Evolutionary conservation across 2,888 invertebrate species (phyloP).

Genomic region (Drosophila anomelani): DNA sequence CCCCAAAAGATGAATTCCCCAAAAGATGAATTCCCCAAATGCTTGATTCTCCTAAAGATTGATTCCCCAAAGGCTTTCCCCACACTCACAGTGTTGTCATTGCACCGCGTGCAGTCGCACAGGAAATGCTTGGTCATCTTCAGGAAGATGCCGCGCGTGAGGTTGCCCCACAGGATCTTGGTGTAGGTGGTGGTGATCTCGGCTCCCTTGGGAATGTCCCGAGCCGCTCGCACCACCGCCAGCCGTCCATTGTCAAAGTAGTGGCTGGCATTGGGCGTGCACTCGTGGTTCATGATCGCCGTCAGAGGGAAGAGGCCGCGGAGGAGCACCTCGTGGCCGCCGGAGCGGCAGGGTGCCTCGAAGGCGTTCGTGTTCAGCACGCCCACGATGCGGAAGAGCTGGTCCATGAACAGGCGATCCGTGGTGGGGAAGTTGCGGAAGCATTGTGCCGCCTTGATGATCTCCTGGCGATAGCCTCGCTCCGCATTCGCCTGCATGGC

Average conservation of each 20-base stretch:
- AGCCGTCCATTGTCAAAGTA: conserved; percentile 87
- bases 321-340: conserved; percentile 84
- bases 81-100: conserved; percentile 88
- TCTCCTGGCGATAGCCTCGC: conserved; percentile 82
- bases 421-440: conserved; percentile 83
- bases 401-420: conserved; percentile 81
- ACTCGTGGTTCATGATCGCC: conserved; percentile 90
- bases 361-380: conserved; percentile 85
- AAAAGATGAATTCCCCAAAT: background rate
- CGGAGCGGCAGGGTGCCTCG: conserved; percentile 81
- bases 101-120: conserved; percentile 89
- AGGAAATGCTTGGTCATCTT: conserved; percentile 89
- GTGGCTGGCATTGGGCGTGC: conserved; percentile 90
- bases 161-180: conserved; percentile 89
- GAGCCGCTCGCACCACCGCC: conserved; percentile 87
- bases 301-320: conserved; percentile 89
- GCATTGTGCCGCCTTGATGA: conserved; percentile 81
- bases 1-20: background rate
- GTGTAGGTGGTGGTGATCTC: conserved; percentile 90
- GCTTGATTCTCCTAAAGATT: no score
- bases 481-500: conserved; percentile 84
- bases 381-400: conserved; percentile 81
- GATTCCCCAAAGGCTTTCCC: background rate
- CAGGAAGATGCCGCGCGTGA: conserved; percentile 88
- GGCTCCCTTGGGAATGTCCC: conserved; percentile 88